A percentile compares a stretch with the other conserved stretches of the same genome.
Conservation (phyloP, 2,888 invertebrate genomes). For the Clunio marinus region DNA sequence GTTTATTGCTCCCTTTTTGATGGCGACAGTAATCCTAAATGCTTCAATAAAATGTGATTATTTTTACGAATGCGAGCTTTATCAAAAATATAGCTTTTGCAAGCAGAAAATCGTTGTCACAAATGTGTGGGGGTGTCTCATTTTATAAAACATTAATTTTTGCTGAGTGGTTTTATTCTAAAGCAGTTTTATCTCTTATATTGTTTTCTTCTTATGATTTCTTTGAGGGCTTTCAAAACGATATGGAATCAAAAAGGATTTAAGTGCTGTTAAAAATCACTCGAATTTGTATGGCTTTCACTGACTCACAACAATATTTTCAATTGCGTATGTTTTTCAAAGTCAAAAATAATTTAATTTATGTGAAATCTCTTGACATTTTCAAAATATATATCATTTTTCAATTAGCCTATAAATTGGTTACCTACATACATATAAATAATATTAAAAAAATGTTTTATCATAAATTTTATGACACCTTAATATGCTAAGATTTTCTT, state of each 20-base stretch:
- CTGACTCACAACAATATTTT: too few species aligned
- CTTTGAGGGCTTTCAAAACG: neutral
- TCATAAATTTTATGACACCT: too few species aligned
- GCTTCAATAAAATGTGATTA: slow-evolving; percentile 37
- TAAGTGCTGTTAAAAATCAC: neutral
- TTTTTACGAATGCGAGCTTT: slow-evolving; percentile 15
- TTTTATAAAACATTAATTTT: slow-evolving; percentile 26
- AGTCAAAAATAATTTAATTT: too few species aligned
- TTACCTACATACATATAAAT: too few species aligned
- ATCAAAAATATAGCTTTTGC: slow-evolving; percentile 16
- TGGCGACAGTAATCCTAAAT: slow-evolving; percentile 38
- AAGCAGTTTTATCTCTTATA: neutral
- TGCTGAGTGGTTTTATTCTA: slow-evolving; percentile 26
- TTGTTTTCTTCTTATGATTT: neutral
- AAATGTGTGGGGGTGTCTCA: neutral
- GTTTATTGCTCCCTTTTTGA: slow-evolving; percentile 30
- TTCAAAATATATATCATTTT: too few species aligned
- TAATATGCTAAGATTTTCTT: too few species aligned
- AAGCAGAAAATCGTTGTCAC: neutral
- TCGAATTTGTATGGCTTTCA: too few species aligned
- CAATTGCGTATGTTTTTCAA: too few species aligned
- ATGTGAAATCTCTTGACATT: too few species aligned
- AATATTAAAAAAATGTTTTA: too few species aligned
- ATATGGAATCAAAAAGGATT: too few species aligned
- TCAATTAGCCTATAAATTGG: too few species aligned